Base-by-base conservation (phyloP, 2,113 vertebrate species). In the Podarcis raffonei region DNA sequence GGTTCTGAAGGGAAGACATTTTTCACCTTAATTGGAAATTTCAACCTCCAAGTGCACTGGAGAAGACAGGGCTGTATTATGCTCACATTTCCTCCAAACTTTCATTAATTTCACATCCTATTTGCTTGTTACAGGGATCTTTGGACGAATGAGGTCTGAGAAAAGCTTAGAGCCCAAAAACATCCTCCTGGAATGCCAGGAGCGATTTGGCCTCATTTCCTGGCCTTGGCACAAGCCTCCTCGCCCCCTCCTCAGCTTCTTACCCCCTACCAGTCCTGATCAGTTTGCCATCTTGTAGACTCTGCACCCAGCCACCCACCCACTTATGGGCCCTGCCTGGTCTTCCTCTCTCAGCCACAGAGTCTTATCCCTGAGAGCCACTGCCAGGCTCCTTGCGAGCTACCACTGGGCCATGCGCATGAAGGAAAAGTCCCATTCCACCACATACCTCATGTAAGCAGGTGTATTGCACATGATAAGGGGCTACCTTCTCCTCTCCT, bases 401-500 rank as follows among this genome's bases (percentile, higher is more conserved):
- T 3, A 1, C 20, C 15, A 20, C 6, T 6, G 25, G 42, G 66
- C n/a, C 1, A 68, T 3, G 7, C 6, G 12, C 48, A 16, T 27
- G 32, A 53, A 18, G 22, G n/a, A 37, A 72, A 32, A 20, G 15
- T 16, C 53, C 2, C 6, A 7, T 23, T 80, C 42, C 87, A 2
- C 84, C 83, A 87, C 84, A 91, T 96, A 99, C 99, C 98, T 99
- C 99, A 37, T 99, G 99, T 85, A 99, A 97, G 96, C 98, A 99
- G n/a, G 99, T 99, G 87, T 99, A 99, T 81, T 99, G 99, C 91
- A 99, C 94, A 2, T 99, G 99, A 86, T 99, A 99, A 1, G 99
- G 98, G 87, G 98, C 98, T 89, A 99, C 98, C 1, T 99, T 99
- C 95, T 99, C 99, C 87, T 99, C 98, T 87, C 99, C 99, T 95